Conservation (phyloP, 1,140 invertebrate species). For the Eufriesea mexicana region DNA sequence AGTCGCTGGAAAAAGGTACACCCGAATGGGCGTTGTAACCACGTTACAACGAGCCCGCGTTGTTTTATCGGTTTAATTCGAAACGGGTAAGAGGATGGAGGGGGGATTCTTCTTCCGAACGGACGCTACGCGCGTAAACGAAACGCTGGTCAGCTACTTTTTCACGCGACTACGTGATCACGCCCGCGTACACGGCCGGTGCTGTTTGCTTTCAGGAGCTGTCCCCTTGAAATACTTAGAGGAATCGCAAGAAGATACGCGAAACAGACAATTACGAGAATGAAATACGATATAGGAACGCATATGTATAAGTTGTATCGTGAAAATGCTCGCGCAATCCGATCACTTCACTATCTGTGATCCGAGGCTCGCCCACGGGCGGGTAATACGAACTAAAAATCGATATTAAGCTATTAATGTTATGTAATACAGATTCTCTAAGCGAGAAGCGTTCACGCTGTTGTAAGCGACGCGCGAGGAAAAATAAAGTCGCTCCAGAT, state of each 20-base stretch:
- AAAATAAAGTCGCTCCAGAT: neutral
- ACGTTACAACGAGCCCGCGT: too few relatives aligned
- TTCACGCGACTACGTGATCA: constrained; percentile 49
- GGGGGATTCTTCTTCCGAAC: too few relatives aligned
- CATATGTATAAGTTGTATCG: constrained; percentile 65
- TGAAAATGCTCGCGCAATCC: constrained; percentile 77
- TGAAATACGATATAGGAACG: constrained; percentile 57
- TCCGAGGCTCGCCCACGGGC: constrained; percentile 74
- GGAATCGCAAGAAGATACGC: constrained; percentile 73
- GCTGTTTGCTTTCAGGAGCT: constrained; percentile 82
- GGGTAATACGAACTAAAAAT: constrained; percentile 81
- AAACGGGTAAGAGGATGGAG: neutral
- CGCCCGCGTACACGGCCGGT: constrained; percentile 76
- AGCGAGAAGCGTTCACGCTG: constrained; percentile 61
- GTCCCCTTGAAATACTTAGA: constrained; percentile 82
- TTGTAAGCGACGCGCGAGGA: neutral
- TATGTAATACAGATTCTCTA: constrained; percentile 55
- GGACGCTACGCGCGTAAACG: neutral
- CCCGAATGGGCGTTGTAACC: too few relatives aligned
- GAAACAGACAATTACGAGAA: constrained; percentile 64
- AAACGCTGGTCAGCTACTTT: neutral
- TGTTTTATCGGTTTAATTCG: too few relatives aligned
- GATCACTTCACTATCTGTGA: constrained; percentile 82
- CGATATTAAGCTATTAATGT: constrained; percentile 77
- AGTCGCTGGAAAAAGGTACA: constrained; percentile 27